Base-by-base conservation (phyloP, 37 sponge, comb jelly and placozoan species). In the Diacarnus erythraeanus region DNA sequence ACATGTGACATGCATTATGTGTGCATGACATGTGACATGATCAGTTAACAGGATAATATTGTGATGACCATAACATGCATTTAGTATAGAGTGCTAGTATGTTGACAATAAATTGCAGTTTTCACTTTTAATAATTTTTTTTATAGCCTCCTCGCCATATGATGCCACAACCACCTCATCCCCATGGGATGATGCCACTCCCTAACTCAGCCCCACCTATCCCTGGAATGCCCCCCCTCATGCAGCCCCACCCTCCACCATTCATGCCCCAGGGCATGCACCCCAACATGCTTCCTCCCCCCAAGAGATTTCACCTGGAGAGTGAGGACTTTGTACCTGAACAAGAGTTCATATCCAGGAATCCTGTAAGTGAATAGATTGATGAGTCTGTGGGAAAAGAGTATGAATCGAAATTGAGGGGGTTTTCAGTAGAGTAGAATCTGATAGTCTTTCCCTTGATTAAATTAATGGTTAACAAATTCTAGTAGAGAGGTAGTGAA, bases 351-450 rank as follows among this genome's bases (percentile, higher is more conserved):
- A 78, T 95, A 22, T 42, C 83, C 57, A 42, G 33, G 21, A 66
- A 95, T 78, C 96, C 92, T 25, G 93, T 92, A 65, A 87, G 88
- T 78, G 12, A 6, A n/a, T n/a, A n/a, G n/a, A n/a, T n/a, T n/a
- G n/a, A n/a, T n/a, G n/a, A n/a, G n/a, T n/a, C n/a, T n/a, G n/a
- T n/a, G n/a, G n/a, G n/a, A n/a, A n/a, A n/a, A n/a, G n/a, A n/a
- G n/a, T n/a, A n/a, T n/a, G n/a, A n/a, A n/a, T n/a, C n/a, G n/a
- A n/a, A n/a, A n/a, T n/a, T n/a, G n/a, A n/a, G n/a, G n/a, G n/a
- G n/a, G n/a, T n/a, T n/a, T n/a, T n/a, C n/a, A n/a, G n/a, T n/a
- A n/a, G n/a, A n/a, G n/a, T n/a, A n/a, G n/a, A n/a, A n/a, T n/a
- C n/a, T n/a, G n/a, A n/a, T n/a, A n/a, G n/a, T n/a, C n/a, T n/a